These are phyloP conservation scores for Macropodus opercularis DNA, from an alignment of 2,797 vertebrate species.

Conservation along the genomic window DNA sequence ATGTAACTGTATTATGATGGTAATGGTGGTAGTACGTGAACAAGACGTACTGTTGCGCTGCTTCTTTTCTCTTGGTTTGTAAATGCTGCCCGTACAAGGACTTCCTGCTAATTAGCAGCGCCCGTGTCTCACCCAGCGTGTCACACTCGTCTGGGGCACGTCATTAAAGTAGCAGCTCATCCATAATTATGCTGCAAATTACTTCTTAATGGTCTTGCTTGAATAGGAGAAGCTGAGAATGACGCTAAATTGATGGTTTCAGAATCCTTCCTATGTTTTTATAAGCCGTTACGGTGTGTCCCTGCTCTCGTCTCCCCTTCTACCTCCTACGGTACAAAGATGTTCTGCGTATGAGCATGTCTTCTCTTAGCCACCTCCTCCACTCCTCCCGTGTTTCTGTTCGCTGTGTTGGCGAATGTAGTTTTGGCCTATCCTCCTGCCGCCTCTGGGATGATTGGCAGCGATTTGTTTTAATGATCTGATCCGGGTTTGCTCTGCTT, in stretches of 20 bases:
- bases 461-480: slow-evolving; percentile 6
- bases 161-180: slow-evolving; percentile 7
- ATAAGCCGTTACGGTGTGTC: background rate
- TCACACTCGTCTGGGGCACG: slow-evolving; percentile 1
- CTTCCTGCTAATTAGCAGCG: slow-evolving; percentile 1
- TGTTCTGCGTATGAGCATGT: background rate
- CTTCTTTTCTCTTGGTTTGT: slow-evolving; percentile 5
- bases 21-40: background rate
- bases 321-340: background rate
- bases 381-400: background rate
- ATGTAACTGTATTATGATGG: background rate
- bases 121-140: background rate
- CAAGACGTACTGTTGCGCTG: background rate
- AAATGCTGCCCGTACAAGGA: background rate
- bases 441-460: slow-evolving; percentile 17
- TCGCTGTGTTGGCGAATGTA: slow-evolving; percentile 8
- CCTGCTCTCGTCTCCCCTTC: background rate
- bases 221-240: background rate
- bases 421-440: slow-evolving; percentile 16
- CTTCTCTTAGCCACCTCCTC: slow-evolving; percentile 9
- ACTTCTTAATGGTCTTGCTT: background rate
- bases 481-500: slow-evolving; percentile 50
- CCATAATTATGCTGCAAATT: background rate
- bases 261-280: background rate
- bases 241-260: background rate